These are phyloP conservation scores for pig (Sus scrofa) DNA, from an alignment of 2,113 vertebrate genomes.

Conservation along the genomic window T2T-Sscrofa CM000812.6:77755001-77755500, in stretches of 20 bases:
- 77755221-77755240: constrained; percentile 35
- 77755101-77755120: constrained; percentile 25
- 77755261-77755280: constrained; percentile 43
- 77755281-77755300: constrained; percentile 42
- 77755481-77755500: not conserved
- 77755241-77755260: constrained; percentile 15
- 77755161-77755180: constrained; percentile 66
- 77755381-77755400: not conserved
- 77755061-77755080: not conserved
- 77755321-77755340: not conserved
- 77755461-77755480: not conserved
- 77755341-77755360: not conserved
- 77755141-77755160: constrained; percentile 69
- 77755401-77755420: not conserved
- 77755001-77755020: not conserved
- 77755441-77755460: not conserved
- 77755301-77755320: constrained; percentile 33
- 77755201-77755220: constrained; percentile 56
- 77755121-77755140: constrained; percentile 61
- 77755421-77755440: not conserved
- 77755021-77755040: not conserved
- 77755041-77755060: not conserved
- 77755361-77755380: not conserved
- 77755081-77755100: constrained; percentile 26
- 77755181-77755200: constrained; percentile 37